Evolutionary conservation across 2,797 vertebrate species (phyloP), one percentile per base, ranked within the genome.

Genomic region (Sebastes diploproa): DNA sequence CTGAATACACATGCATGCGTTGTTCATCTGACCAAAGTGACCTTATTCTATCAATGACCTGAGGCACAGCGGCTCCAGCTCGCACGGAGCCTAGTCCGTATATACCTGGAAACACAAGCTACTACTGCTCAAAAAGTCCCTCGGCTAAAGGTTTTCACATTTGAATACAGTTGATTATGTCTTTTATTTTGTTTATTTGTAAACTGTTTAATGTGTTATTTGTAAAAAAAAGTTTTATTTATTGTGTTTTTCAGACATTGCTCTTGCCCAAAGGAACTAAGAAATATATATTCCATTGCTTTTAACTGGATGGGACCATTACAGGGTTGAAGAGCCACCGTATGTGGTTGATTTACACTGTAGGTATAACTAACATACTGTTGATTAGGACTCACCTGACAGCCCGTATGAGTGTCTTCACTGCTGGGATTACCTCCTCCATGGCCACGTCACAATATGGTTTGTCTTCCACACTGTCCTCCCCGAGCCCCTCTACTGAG

Each of bases 341-440:
- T 5, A 22, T 18, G 13, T 32, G 13, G 16, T 46, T 18, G 42
- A 46, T 62, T 61, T 54, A 0, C 11, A 16, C 38, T 23, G 29
- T 9, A 22, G 23, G 52, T 38, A 6, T 54, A 38, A 52, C 14
- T 22, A 22, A 3, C 11, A 34, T 23, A 11, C 52, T 52, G 29
- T 16, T 64, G 30, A 36, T 13, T 64, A 13, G 38, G 52, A 25
- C 96, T 96, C 90, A 99, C 98, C 98, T 97, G 89, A 99, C 96
- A 0, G 98, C 97, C 73, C 98, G 94, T 91, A 99, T 99, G 34
- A 99, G 94, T 0, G 96, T 98, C 95, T 99, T 99, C 89, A 99
- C 97, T 0, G 97, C 96, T 0, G 98, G 98, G 93, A 98, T 98
- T 77, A 99, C 94, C n/a, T 99, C 98, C 7, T 99, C 98, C 75